Evolutionary conservation across 2,113 vertebrate species (phyloP), one percentile per base, ranked within the genome.

Genomic region (Aphyosemion australe): DNA sequence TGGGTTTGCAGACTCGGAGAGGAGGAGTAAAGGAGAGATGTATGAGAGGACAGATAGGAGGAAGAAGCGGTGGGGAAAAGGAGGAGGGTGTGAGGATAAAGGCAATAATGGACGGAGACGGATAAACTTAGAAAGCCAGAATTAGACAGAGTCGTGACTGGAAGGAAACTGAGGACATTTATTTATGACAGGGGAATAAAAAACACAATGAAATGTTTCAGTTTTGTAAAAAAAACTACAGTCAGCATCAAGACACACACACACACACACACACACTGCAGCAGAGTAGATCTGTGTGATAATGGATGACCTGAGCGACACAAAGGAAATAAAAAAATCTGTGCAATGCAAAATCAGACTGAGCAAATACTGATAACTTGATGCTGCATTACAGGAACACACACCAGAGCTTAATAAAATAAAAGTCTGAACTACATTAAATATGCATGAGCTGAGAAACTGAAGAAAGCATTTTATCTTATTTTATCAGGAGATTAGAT

Each of bases 401-500:
- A 37, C 9, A 37, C 6, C 34, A 37, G 34, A 37, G 34, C 34
- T 37, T 37, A 37, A 37, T 37, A 37, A 37, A 37, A 37, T 37
- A 37, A 37, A 37, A 8, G 34, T 8, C 34, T 37, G 34, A 37
- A 8, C 32, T 32, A 32, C 3, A 32, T 37, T 37, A 37, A 37
- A 37, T 37, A 37, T 26, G 26, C 34, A 37, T 37, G 34, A 37
- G 34, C 34, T 37, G 34, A 37, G 34, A 37, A 37, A 37, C 34
- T 37, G 34, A 37, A 37, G 34, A 37, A 7, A 10, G 34, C 34
- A 37, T 37, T 37, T 37, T 37, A 37, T 37, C 34, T 37, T 8
- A 37, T 37, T 37, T 8, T 58, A 56, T 67, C 56, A 43, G 53
- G 37, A 77, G 78, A 86, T 87, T 84, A 83, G 45, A 81, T 49